Evolutionary conservation across 2,113 vertebrate species (phyloP).

Genomic region (Pomatorhinus ruficollis): DNA sequence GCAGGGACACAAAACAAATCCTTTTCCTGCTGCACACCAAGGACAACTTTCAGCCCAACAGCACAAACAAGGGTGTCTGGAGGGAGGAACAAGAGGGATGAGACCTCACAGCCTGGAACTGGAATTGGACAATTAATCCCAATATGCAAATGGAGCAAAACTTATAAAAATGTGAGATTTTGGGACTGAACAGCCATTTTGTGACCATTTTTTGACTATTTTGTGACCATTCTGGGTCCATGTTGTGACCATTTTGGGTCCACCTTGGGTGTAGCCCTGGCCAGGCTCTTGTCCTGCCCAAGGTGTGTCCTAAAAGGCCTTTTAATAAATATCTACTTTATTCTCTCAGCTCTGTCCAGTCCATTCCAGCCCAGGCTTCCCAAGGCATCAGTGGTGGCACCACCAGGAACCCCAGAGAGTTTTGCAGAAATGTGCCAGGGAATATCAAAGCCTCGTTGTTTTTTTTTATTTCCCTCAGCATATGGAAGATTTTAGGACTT

Average conservation of each 20-base stretch:
- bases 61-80: not conserved
- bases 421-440: not conserved
- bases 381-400: not conserved
- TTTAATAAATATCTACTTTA: not conserved
- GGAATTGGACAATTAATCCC: not conserved
- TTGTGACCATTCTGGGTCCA: too few species aligned
- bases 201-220: too few species aligned
- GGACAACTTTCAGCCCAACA: not conserved
- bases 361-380: not conserved
- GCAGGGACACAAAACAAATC: too few species aligned
- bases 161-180: not conserved
- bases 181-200: too few species aligned
- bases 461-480: not conserved
- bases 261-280: not conserved
- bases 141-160: not conserved
- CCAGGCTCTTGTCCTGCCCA: not conserved
- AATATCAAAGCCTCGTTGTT: not conserved
- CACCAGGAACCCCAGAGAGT: fast-evolving
- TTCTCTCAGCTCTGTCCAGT: not conserved
- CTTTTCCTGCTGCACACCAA: too few species aligned
- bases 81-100: not conserved
- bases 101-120: not conserved
- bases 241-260: not conserved
- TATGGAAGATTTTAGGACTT: not conserved
- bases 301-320: not conserved